A percentile compares a stretch with the other conserved stretches of the same genome.
Conservation (phyloP, 2,113 vertebrate genomes). For the Zapornia atra region DNA sequence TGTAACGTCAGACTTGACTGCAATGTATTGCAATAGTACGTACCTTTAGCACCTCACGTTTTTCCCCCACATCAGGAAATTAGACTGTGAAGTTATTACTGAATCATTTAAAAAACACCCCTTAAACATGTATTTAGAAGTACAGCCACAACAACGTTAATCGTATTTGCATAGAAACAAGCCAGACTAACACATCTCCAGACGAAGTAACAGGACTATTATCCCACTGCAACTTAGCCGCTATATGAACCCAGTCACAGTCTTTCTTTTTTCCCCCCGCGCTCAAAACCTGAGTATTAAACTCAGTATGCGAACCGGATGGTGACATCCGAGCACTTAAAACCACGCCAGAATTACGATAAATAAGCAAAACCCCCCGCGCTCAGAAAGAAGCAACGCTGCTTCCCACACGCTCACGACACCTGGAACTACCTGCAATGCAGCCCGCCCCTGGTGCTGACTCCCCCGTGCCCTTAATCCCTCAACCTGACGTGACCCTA, state of each 20-base stretch:
- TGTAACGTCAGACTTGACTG: rapidly evolving
- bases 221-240: neutral
- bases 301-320: rapidly evolving
- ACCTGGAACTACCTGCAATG: neutral
- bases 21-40: rapidly evolving
- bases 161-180: neutral
- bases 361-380: neutral
- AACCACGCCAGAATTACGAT: no score
- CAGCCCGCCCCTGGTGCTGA: neutral
- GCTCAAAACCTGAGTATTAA: neutral
- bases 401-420: neutral
- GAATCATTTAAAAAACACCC: neutral
- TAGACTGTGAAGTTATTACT: neutral
- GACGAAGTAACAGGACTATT: neutral
- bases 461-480: neutral
- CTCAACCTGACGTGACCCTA: neutral
- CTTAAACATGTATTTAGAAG: neutral
- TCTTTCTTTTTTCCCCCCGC: neutral
- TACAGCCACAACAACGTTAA: neutral
- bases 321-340: neutral
- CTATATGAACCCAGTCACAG: neutral
- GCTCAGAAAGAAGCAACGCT: rapidly evolving
- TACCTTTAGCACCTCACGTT: neutral
- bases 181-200: rapidly evolving
- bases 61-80: neutral